phyloP scores from a whole-genome alignment of 2,888 invertebrate genomes.

The Melolontha melolontha region DNA sequence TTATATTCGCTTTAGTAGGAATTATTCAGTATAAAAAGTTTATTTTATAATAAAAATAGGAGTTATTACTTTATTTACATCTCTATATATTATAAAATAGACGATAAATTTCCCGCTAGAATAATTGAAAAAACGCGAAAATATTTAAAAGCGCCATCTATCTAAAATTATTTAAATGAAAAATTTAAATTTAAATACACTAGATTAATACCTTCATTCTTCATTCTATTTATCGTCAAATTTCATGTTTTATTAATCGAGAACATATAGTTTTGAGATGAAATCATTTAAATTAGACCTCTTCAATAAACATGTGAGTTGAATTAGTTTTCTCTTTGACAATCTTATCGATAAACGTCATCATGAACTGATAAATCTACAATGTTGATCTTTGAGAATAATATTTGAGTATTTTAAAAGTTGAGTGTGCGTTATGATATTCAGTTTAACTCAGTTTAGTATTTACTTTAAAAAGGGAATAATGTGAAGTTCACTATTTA shows the following conservation, averaged over 20 bases:
- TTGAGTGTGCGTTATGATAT: not conserved
- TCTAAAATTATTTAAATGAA: not conserved
- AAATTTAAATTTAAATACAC: not conserved
- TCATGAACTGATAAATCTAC: conserved; percentile 15
- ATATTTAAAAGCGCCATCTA: too few relatives aligned
- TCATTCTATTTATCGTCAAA: too few relatives aligned
- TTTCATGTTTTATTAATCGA: too few relatives aligned
- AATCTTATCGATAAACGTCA: conserved; percentile 38
- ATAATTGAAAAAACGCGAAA: too few relatives aligned
- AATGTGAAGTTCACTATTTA: conserved; percentile 19
- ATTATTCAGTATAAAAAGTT: too few relatives aligned
- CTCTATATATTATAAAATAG: too few relatives aligned
- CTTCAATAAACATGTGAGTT: conserved; percentile 30
- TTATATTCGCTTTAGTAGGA: too few relatives aligned
- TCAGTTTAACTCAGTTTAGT: not conserved
- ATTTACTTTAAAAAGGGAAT: not conserved
- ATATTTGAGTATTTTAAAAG: not conserved
- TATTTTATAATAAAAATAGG: too few relatives aligned
- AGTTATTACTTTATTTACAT: too few relatives aligned
- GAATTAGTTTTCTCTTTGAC: conserved; percentile 13
- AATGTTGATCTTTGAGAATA: conserved; percentile 10
- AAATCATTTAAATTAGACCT: conserved; percentile 26
- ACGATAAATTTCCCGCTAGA: too few relatives aligned
- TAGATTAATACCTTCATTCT: too few relatives aligned
- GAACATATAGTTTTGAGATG: conserved; percentile 11